Percentiles rank a stretch among this genome's conserved stretches.
These are phyloP conservation scores for Lepidochitona cinerea DNA, from an alignment of 2,888 invertebrate genomes.

Conservation along the genomic window DNA sequence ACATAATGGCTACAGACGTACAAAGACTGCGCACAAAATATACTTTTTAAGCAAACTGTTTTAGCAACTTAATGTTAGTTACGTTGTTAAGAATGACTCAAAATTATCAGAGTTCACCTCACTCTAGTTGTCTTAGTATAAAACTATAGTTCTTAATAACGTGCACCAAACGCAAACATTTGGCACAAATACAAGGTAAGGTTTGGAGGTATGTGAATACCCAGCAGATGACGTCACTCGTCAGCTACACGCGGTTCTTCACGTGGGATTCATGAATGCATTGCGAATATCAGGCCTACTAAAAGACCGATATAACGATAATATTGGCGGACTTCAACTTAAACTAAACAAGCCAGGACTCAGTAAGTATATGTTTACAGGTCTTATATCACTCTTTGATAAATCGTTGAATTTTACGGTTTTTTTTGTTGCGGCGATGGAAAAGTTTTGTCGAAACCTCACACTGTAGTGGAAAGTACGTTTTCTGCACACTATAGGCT, in stretches of 20 bases:
- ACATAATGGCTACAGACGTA: no score
- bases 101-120: no score
- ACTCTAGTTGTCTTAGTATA: no score
- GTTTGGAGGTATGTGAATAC: neutral
- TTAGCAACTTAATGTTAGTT: no score
- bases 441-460: neutral
- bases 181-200: neutral
- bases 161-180: no score
- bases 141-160: no score
- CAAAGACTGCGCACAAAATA: no score
- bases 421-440: no score
- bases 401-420: no score
- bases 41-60: no score
- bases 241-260: neutral
- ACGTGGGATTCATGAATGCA: constrained; percentile 29
- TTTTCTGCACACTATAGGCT: neutral
- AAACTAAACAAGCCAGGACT: constrained; percentile 22
- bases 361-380: constrained; percentile 17
- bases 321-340: constrained; percentile 24
- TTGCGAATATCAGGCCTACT: constrained; percentile 23
- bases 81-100: no score
- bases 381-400: no score
- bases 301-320: constrained; percentile 27
- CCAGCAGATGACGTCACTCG: neutral
- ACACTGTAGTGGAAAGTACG: neutral